Evolutionary conservation across 1,140 invertebrate genomes (phyloP).

Genomic region (Drosophila baimaii): DNA sequence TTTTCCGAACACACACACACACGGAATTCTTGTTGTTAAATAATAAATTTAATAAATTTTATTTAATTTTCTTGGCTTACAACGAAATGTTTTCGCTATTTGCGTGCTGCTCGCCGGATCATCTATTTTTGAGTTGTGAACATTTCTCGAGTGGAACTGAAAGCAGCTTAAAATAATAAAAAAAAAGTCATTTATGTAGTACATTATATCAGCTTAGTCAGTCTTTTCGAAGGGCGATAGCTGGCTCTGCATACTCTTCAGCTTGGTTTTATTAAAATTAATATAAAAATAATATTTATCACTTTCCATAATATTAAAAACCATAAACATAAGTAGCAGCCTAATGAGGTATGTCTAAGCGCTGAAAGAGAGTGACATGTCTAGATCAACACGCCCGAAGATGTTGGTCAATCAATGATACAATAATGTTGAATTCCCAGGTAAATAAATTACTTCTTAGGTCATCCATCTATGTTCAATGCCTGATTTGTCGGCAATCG

Average conservation of each 20-base stretch:
- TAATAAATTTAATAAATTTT: slow-evolving; percentile 38
- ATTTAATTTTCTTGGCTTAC: slow-evolving; percentile 38
- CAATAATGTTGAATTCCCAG: too few species aligned
- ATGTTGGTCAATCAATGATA: too few species aligned
- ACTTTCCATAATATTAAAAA: too few species aligned
- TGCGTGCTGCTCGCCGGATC: not conserved
- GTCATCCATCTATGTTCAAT: too few species aligned
- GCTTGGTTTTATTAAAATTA: not conserved
- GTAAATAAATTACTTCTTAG: too few species aligned
- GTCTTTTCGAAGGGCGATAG: not conserved
- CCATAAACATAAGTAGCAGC: too few species aligned
- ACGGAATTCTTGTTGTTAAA: slow-evolving; percentile 17
- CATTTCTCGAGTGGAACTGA: not conserved
- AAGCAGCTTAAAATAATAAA: slow-evolving; percentile 23
- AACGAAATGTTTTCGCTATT: slow-evolving; percentile 7
- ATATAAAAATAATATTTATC: too few species aligned
- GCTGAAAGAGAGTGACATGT: not conserved
- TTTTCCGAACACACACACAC: too few species aligned
- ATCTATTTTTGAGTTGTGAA: slow-evolving; percentile 1
- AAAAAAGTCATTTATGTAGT: not conserved
- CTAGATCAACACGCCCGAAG: not conserved
- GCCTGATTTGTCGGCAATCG: too few species aligned
- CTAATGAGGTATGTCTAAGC: not conserved
- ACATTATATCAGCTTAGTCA: not conserved
- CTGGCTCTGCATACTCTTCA: not conserved